Conservation (phyloP, 2,888 invertebrate species). For the Esperia sulphurella region DNA sequence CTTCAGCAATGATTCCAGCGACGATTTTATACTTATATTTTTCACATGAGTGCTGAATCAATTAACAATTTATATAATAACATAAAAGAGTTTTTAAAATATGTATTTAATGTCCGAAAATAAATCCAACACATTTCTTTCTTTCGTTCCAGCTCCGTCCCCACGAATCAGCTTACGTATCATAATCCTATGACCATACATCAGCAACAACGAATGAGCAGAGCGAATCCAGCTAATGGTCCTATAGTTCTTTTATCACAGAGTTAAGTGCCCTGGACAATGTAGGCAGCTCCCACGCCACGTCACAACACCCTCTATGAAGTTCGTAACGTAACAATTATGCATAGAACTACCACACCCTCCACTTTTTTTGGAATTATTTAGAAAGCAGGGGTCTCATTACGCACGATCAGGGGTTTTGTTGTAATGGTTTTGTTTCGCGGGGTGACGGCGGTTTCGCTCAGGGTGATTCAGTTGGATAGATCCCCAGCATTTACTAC, state of each 20-base stretch:
- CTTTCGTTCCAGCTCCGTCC: slow-evolving; percentile 27
- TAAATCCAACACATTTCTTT: too few species aligned
- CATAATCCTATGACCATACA: slow-evolving; percentile 74
- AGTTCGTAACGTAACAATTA: not conserved
- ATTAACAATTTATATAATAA: too few species aligned
- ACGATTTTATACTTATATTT: too few species aligned
- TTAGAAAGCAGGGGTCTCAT: not conserved
- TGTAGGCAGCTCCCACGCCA: slow-evolving; percentile 72
- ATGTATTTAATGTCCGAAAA: too few species aligned
- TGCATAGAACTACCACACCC: slow-evolving; percentile 25
- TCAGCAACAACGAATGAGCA: slow-evolving; percentile 71
- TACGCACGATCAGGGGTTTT: slow-evolving; percentile 27
- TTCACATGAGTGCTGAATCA: too few species aligned
- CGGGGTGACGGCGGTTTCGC: slow-evolving; percentile 46
- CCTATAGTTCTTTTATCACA: slow-evolving; percentile 72
- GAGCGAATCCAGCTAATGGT: slow-evolving; percentile 74
- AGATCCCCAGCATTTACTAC: slow-evolving; percentile 63
- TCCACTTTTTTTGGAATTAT: not conserved
- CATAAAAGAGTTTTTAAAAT: too few species aligned
- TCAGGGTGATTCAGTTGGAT: slow-evolving; percentile 59
- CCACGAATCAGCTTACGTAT: slow-evolving; percentile 57
- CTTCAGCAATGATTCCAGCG: too few species aligned
- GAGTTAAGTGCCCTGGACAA: slow-evolving; percentile 74
- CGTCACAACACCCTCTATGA: slow-evolving; percentile 71
- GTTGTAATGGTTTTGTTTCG: slow-evolving; percentile 32